Evolutionary conservation across 1,140 invertebrate species (phyloP).

Genomic region (Eciton burchellii): DNA sequence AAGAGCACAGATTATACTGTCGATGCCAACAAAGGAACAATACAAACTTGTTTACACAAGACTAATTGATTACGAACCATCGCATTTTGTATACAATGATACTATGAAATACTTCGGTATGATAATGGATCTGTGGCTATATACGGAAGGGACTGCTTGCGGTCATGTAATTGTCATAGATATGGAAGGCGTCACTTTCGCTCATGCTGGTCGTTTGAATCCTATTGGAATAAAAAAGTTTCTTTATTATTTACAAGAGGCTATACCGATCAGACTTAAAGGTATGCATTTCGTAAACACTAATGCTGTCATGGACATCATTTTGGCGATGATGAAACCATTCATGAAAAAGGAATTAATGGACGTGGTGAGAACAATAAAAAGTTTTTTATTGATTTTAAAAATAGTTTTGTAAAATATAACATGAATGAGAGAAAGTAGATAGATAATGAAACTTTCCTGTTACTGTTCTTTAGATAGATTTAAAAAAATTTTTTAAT

Average conservation of each 20-base stretch:
- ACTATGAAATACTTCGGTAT: constrained; percentile 85
- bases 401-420: not conserved
- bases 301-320: constrained; percentile 89
- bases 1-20: constrained; percentile 66
- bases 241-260: constrained; percentile 89
- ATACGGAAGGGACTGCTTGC: constrained; percentile 85
- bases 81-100: constrained; percentile 86
- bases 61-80: constrained; percentile 86
- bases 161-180: constrained; percentile 88
- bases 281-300: constrained; percentile 90
- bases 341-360: constrained; percentile 90
- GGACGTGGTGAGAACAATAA: constrained; percentile 83
- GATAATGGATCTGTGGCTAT: constrained; percentile 86
- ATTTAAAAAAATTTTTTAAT: too few relatives aligned
- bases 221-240: constrained; percentile 88
- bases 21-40: constrained; percentile 85
- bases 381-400: not conserved
- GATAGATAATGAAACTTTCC: too few relatives aligned
- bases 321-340: constrained; percentile 89
- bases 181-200: constrained; percentile 85
- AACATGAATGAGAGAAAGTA: too few relatives aligned
- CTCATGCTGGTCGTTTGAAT: constrained; percentile 87
- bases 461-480: too few relatives aligned
- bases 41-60: constrained; percentile 85
- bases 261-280: constrained; percentile 88